Evolutionary conservation across 2,797 vertebrate genomes (phyloP), one percentile per base, ranked within the genome.

Genomic region (Liasis olivaceus): DNA sequence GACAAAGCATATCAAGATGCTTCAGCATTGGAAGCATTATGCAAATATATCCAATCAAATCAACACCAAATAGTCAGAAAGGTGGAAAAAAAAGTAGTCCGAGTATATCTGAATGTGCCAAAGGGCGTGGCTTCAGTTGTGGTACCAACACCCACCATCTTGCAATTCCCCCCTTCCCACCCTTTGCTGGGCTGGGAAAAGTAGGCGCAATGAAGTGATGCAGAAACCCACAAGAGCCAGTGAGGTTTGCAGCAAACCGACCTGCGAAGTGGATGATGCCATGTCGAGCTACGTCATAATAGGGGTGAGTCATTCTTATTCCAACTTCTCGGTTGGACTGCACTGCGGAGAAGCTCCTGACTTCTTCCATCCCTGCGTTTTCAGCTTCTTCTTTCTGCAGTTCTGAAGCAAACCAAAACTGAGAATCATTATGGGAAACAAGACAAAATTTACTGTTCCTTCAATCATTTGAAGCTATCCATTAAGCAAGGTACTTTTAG

Each of bases 201-300:
- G 0, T 4, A 42, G 62, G 8, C 26, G n/a, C 5, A 58, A 91
- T 59, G 28, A 87, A 69, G 54, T 42, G 54, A 66, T 5, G 11
- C 13, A 56, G 64, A 91, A 9, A 47, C 58, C 28, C 59, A 59
- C 36, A 31, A 86, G 56, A 36, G 6, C 51, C 26, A 42, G 59
- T 1, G 4, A 69, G 8, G 31, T 69, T 91, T 90, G 36, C 22
- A 85, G 42, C 86, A 92, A 91, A 93, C 97, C 87, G 94, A 99
- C 98, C 98, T 91, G 98, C 98, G 94, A 99, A 97, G 94, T 99
- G 98, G 69, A 99, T 94, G 95, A 99, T 98, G 60, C 98, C 98
- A 0, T 99, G 98, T 51, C 98, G 98, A 0, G 98, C 98, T 91
- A 99, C 97, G 1, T 99, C 98, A 0, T 98, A 98, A 92, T 98